phyloP scores from a whole-genome alignment of 2,797 vertebrate species.

The Helarctos malayanus region DNA sequence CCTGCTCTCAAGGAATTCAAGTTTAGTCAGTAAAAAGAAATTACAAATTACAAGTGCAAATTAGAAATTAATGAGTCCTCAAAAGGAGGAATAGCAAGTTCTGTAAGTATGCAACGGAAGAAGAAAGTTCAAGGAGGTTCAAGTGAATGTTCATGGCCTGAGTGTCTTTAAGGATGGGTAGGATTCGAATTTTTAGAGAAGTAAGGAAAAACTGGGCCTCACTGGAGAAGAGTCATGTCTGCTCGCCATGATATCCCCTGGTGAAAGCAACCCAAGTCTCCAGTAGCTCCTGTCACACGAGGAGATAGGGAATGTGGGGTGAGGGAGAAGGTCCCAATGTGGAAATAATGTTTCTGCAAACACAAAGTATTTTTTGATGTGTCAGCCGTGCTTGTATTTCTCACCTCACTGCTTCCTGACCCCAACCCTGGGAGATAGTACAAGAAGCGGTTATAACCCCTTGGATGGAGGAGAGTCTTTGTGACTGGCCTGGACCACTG shows the following conservation, averaged over 20 bases:
- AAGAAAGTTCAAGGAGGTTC: not conserved
- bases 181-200: not conserved
- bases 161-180: not conserved
- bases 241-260: not conserved
- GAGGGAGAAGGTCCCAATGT: not conserved
- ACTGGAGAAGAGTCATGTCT: not conserved
- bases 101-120: not conserved
- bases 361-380: not conserved
- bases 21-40: conserved; percentile 17
- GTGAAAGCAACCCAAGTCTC: not conserved
- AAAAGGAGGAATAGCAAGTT: not conserved
- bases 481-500: not conserved
- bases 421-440: not conserved
- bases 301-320: accelerated
- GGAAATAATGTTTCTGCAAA: not conserved
- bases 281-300: not conserved
- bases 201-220: not conserved
- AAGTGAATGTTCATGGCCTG: not conserved
- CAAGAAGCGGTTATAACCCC: not conserved
- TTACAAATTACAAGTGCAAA: not conserved
- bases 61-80: not conserved
- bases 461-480: not conserved
- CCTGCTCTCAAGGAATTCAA: not conserved
- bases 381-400: not conserved
- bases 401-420: not conserved